Base-by-base conservation (phyloP, 2,113 vertebrate genomes). In the Odontesthes bonariensis region DNA sequence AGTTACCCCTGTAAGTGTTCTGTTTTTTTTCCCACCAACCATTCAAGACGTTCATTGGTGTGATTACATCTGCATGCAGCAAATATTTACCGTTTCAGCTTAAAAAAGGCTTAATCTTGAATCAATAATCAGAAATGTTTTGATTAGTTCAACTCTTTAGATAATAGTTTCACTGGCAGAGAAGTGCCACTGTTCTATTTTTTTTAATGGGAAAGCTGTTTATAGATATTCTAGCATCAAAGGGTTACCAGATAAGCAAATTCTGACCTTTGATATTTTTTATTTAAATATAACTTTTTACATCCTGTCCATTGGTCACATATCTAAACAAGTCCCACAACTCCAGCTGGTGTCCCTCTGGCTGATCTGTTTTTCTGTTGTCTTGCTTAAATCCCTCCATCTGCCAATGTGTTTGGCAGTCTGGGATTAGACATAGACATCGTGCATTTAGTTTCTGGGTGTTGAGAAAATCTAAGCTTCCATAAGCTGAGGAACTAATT, bases 381-480 rank as follows among this genome's bases (percentile, higher is more conserved):
- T 82, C 82, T 78, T 81, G 79, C 72, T 76, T 85, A 87, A 90
- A 92, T 91, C 87, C 85, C 70, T 88, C 91, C 90, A 92, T 93
- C 90, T 93, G 89, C 66, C 83, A 20, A 55, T 62, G 64, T 60
- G 64, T 67, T 44, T 14, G 10, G 65, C 13, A 77, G 46, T 61
- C 72, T 83, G 56, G 61, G 32, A 35, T 58, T 69, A 44, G 31
- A 75, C 59, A 69, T 63, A 68, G n/a, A 60, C 56, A 67, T 49
- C 42, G 55, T 32, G 63, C 49, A 62, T 82, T 61, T 35, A 49
- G 27, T 51, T 22, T 70, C 44, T 55, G 23, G 12, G 27, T 62
- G 23, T 52, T 40, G 53, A 33, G 69, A 42, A 70, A 68, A 73
- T 32, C 19, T 33, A 12, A 27, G 55, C n/a, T 49, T 44, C 9